These are phyloP conservation scores for Bergia puertoricense DNA, from an alignment of 92 coral and sea anemone genomes.

Conservation along the genomic window DNA sequence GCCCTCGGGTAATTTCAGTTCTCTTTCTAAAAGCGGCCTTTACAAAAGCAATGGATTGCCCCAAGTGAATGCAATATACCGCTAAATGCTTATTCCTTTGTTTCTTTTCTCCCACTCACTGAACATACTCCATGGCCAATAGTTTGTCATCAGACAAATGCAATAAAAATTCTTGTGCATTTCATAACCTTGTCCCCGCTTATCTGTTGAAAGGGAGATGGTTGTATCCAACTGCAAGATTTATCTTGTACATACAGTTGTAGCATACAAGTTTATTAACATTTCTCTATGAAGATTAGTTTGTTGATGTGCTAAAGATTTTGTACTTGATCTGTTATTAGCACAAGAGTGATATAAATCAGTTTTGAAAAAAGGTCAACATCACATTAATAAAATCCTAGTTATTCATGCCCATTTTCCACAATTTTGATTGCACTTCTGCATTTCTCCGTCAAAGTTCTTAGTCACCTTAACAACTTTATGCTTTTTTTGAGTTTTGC, in stretches of 20 bases:
- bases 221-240: not conserved
- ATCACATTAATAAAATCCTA: not conserved
- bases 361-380: conserved; percentile 6
- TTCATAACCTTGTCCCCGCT: not conserved
- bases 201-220: not conserved
- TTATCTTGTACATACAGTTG: not conserved
- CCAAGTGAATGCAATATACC: not conserved
- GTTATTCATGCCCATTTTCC: no score
- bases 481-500: not conserved
- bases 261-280: conserved; percentile 9
- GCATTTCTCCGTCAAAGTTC: not conserved
- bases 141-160: not conserved
- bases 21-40: not conserved
- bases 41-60: conserved; percentile 6
- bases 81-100: not conserved
- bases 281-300: not conserved
- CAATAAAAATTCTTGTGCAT: not conserved
- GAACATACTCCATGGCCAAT: not conserved
- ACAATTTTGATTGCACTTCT: not conserved
- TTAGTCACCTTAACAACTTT: not conserved
- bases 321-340: conserved; percentile 20
- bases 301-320: not conserved
- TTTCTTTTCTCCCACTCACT: not conserved
- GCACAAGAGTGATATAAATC: not conserved
- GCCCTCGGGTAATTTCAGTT: conserved; percentile 36